These are phyloP conservation scores for Halcyon chelicuti DNA, from an alignment of 2,797 vertebrate genomes.

Conservation along the genomic window DNA sequence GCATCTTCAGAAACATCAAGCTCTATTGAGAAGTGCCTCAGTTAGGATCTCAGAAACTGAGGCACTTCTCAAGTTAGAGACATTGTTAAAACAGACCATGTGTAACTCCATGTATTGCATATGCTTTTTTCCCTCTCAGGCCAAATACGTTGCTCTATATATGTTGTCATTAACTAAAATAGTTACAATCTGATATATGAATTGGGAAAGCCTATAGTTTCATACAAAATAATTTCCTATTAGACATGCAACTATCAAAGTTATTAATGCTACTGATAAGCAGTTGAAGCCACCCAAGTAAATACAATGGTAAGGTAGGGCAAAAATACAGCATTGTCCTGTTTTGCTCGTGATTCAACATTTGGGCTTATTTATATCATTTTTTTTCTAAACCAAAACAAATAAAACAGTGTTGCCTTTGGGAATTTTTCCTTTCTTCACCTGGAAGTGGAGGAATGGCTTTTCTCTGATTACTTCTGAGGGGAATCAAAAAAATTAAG, in stretches of 20 bases:
- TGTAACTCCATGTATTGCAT: background rate
- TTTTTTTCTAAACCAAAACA: background rate
- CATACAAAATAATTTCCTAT: background rate
- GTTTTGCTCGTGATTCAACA: background rate
- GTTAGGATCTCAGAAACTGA: background rate
- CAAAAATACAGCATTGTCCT: background rate
- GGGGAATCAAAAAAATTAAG: background rate
- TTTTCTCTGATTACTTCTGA: background rate
- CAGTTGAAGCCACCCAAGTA: background rate
- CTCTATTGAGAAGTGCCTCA: background rate
- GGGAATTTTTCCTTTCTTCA: background rate
- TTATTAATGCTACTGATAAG: slow-evolving; percentile 8
- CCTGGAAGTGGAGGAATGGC: background rate
- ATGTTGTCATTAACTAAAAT: slow-evolving; percentile 18
- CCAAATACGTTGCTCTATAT: background rate
- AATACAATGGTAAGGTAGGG: background rate
- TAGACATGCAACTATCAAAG: background rate
- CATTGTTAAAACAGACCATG: background rate
- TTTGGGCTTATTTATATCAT: background rate
- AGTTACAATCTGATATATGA: background rate
- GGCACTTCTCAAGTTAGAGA: background rate
- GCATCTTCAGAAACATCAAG: background rate
- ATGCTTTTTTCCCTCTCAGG: background rate
- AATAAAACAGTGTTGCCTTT: background rate
- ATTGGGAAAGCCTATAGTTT: slow-evolving; percentile 38